Evolutionary conservation across 2,113 vertebrate genomes (phyloP), one percentile per base, ranked within the genome.

Genomic region (Podocnemis expansa): DNA sequence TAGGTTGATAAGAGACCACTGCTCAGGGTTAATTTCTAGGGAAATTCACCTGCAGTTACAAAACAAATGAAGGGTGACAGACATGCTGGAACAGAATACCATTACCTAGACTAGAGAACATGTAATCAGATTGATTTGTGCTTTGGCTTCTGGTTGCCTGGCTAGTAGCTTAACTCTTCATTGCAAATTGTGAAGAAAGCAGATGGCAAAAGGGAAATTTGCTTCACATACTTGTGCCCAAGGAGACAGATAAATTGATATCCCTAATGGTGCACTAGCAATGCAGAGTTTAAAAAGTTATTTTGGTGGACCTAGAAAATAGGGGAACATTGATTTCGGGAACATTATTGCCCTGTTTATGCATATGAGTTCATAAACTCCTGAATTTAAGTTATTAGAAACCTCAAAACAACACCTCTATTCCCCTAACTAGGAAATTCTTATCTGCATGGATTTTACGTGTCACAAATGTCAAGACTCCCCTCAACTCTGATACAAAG

Each of bases 151-250:
- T 10, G 3, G 1, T 10, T 78, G 87, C 25, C 47, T 75, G 16
- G 51, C 73, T 75, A 82, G 55, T 24, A 7, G 52, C 41, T 94
- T 86, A 93, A 84, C 54, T 52, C 81, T 80, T 88, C 58, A 7
- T 78, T 84, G 79, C 56, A 19, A 81, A 81, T 55, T 4, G 58
- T 70, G 70, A 41, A 81, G 80, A 47, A 54, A 91, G 67, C 91
- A 93, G 89, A 80, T 86, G 86, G 84, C 86, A 88, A 75, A 73
- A 55, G 75, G 56, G 83, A 85, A 84, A 86, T 85, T 78, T 82
- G 9, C 84, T 79, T 70, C 27, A 8, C 67, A 86, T 76, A 60
- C 78, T 86, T 55, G 52, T 60, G 54, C 29, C 56, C 49, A 27
- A 84, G 49, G 58, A 78, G 67, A 73, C 25, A 47, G n/a, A 79